Percentiles rank a stretch among this genome's conserved stretches.
phyloP scores from a whole-genome alignment of 2,888 invertebrate species.

The Brenthis hecate region DNA sequence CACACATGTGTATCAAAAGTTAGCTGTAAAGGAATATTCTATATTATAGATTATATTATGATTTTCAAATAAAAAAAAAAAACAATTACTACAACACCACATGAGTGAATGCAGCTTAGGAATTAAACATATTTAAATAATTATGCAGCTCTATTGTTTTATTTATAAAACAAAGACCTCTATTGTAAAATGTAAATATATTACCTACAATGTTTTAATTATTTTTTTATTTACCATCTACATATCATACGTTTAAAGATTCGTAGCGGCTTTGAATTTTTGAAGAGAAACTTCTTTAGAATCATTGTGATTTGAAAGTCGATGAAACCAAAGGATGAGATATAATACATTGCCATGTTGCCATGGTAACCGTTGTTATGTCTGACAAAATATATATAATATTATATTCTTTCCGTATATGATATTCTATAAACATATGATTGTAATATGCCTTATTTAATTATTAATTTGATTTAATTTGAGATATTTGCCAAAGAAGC shows the following conservation, averaged over 20 bases:
- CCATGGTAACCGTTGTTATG: too few relatives aligned
- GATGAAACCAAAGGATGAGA: too few relatives aligned
- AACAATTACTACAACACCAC: constrained; percentile 5
- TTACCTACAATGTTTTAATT: constrained; percentile 26
- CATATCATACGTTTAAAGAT: constrained; percentile 2
- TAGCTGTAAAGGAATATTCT: background rate
- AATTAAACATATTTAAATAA: constrained; percentile 25
- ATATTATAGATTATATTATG: background rate
- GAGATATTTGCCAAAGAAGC: too few relatives aligned
- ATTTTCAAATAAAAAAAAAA: background rate
- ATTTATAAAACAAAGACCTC: constrained; percentile 33
- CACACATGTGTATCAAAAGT: constrained; percentile 18
- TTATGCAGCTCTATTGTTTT: constrained; percentile 31
- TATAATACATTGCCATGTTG: too few relatives aligned
- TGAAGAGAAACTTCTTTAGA: too few relatives aligned
- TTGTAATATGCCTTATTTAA: too few relatives aligned
- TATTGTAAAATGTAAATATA: constrained; percentile 46
- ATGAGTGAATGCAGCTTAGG: constrained; percentile 23
- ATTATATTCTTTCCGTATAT: too few relatives aligned
- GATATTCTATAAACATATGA: too few relatives aligned
- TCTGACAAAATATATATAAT: too few relatives aligned
- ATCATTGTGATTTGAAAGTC: too few relatives aligned
- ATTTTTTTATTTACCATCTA: constrained; percentile 31
- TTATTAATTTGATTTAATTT: too few relatives aligned
- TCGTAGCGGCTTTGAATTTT: background rate